phyloP scores from a whole-genome alignment of 2,888 invertebrate genomes.

The Synanthedon myopaeformis region DNA sequence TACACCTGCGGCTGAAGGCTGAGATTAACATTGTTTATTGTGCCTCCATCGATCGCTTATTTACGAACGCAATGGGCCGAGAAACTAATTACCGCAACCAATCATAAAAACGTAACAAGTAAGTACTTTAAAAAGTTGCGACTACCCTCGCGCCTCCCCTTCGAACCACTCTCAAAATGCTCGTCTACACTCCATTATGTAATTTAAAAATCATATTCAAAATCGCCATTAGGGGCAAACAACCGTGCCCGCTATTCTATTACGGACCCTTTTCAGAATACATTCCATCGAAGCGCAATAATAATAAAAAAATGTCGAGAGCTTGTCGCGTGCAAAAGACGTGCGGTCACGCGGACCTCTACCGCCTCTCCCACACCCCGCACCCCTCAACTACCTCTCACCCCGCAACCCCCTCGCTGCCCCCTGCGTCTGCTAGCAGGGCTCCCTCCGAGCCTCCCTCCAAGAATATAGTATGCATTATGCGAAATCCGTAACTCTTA shows the following conservation, averaged over 20 bases:
- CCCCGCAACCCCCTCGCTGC: conserved; percentile 9
- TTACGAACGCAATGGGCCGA: conserved; percentile 41
- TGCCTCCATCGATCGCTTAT: conserved; percentile 47
- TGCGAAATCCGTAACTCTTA: conserved; percentile 70
- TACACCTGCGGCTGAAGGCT: conserved; percentile 57
- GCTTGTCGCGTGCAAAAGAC: conserved; percentile 68
- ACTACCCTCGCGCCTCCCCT: conserved; percentile 16
- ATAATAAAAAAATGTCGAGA: conserved; percentile 70
- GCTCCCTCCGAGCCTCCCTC: conserved; percentile 16
- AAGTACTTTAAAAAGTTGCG: conserved; percentile 15
- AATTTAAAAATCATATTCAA: conserved; percentile 70
- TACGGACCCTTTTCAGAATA: conserved; percentile 52
- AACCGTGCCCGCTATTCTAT: conserved; percentile 54
- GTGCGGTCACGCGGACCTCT: conserved; percentile 58
- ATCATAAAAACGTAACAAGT: conserved; percentile 1
- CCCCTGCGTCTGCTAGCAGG: conserved; percentile 10
- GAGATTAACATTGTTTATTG: conserved; percentile 56
- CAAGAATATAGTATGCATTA: conserved; percentile 68
- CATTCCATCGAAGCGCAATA: conserved; percentile 69
- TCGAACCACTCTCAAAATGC: conserved; percentile 51
- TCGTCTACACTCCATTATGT: conserved; percentile 57
- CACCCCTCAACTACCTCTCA: conserved; percentile 9
- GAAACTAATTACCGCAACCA: conserved; percentile 36
- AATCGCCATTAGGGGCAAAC: conserved; percentile 46
- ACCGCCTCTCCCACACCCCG: conserved; percentile 10